Base-by-base conservation (phyloP, 2,797 vertebrate genomes). In the Propithecus perrieri region DNA sequence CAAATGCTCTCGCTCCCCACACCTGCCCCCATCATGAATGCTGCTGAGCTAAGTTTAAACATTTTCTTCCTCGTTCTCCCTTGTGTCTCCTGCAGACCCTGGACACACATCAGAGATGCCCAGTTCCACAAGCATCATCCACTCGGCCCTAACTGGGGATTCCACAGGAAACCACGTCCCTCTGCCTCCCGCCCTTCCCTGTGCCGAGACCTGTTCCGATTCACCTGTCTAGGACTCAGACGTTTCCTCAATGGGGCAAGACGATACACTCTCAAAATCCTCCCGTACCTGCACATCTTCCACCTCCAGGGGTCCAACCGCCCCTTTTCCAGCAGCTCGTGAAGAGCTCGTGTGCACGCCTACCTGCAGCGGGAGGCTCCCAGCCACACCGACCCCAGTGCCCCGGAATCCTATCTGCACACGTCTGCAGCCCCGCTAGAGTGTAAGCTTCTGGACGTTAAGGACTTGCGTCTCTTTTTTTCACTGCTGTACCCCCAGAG, bases 1-100 rank as follows among this genome's bases (percentile, higher is more conserved):
- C 2, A 24, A 13, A 9, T 2, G 9, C 28, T 30, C 11, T 18
- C 9, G 9, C 30, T 22, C 41, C 13, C 18, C 80, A 11, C 18
- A 17, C 43, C 46, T 7, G 3, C 43, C 8, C 0, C 85, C 53
- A 8, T 0, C 28, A 2, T 20, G 1, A 30, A 4, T 13, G 41
- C 9, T 6, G 10, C n/a, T 1, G 2, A 41, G 41, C 4, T 12
- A 8, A 7, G 6, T 11, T 1, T 2, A 48, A 4, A 15, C 26
- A 0, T 5, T 2, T 17, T 6, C 50, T 1, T 7, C n/a, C 1
- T 0, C 6, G 1, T 4, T 4, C 33, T n/a, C 38, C 20, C n/a
- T 1, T 12, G 3, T 11, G 13, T 30, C 79, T 63, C 79, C 1
- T 17, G 6, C 18, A 20, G 50, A 6, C 8, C 48, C 74, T 33